These are phyloP conservation scores for Heptranchias perlo DNA, from an alignment of 2,113 vertebrate genomes.

Conservation along the genomic window DNA sequence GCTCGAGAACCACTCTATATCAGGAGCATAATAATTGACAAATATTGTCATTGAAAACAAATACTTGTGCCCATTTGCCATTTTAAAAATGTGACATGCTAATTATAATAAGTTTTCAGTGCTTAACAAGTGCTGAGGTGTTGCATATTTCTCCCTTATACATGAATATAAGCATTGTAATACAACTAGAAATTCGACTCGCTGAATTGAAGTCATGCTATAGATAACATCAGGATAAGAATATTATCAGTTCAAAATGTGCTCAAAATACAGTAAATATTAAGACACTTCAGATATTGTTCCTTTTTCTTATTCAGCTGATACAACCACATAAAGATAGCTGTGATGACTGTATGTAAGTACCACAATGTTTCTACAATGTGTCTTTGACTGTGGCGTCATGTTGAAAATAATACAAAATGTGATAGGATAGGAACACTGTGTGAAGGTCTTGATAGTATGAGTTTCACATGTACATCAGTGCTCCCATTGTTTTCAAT, in stretches of 20 bases:
- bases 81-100: slow-evolving; percentile 25
- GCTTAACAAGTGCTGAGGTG: not conserved
- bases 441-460: not conserved
- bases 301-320: not conserved
- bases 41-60: not conserved
- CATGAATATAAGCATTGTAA: slow-evolving; percentile 5
- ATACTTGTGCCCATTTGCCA: not conserved
- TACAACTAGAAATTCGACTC: not conserved
- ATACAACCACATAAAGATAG: too few relatives aligned
- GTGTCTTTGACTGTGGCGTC: not conserved
- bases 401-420: not conserved
- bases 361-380: not conserved
- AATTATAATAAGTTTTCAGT: slow-evolving; percentile 18
- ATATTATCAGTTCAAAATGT: slow-evolving; percentile 10
- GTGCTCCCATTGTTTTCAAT: not conserved
- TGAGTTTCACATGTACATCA: not conserved
- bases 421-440: not conserved
- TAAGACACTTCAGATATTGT: slow-evolving; percentile 5
- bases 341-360: not conserved
- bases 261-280: not conserved
- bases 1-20: not conserved
- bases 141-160: not conserved
- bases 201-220: not conserved
- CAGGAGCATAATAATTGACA: not conserved
- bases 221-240: not conserved